Evolutionary conservation across 2,888 invertebrate species (phyloP).

Genomic region (Dyspetes luteomarginatus): DNA sequence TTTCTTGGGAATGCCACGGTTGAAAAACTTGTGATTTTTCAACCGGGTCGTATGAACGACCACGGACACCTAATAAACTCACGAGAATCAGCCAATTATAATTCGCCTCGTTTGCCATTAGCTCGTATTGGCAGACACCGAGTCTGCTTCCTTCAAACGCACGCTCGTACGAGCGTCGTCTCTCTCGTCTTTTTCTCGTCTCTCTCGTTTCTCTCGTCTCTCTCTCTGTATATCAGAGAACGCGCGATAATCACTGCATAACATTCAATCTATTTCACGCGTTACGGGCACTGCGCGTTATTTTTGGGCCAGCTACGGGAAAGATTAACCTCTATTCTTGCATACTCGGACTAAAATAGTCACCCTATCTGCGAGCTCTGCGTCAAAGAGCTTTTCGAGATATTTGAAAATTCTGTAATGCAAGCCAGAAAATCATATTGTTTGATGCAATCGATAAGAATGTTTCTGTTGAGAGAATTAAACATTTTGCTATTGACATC

Average conservation of each 20-base stretch:
- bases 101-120: background rate
- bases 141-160: constrained; percentile 56
- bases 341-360: constrained; percentile 80
- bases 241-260: constrained; percentile 61
- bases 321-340: constrained; percentile 81
- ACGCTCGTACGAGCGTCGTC: background rate
- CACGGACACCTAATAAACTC: constrained; percentile 59
- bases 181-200: background rate
- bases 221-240: constrained; percentile 1
- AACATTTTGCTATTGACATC: too few relatives aligned
- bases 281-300: constrained; percentile 66
- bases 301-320: constrained; percentile 78
- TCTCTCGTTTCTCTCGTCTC: background rate
- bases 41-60: background rate
- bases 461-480: background rate
- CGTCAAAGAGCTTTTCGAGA: background rate
- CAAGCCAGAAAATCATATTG: constrained; percentile 23
- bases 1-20: constrained; percentile 44
- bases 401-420: constrained; percentile 15
- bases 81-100: constrained; percentile 44
- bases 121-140: constrained; percentile 65
- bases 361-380: constrained; percentile 60
- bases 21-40: constrained; percentile 41
- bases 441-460: background rate
- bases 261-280: constrained; percentile 68